Evolutionary conservation across 2,888 invertebrate genomes (phyloP).

Genomic region (Spodoptera picta): DNA sequence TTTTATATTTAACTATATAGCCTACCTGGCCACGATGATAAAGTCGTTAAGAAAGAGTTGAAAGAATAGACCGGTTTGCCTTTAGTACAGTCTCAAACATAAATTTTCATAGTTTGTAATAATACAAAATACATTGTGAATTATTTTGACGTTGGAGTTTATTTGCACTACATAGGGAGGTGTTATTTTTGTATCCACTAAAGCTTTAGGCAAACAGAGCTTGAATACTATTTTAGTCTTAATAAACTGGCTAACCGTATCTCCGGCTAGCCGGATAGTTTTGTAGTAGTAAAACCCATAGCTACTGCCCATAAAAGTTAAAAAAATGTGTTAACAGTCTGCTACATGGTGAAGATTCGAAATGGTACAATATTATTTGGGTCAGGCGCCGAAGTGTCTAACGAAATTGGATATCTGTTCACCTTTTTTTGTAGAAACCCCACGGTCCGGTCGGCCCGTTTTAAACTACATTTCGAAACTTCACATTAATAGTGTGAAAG

Average conservation of each 20-base stretch:
- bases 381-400: conserved; percentile 75
- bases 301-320: no score
- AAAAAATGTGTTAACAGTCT: conserved; percentile 13
- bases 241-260: no score
- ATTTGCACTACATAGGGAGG: background rate
- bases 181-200: no score
- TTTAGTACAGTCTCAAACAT: conserved; percentile 38
- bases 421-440: conserved; percentile 54
- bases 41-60: conserved; percentile 71
- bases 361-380: conserved; percentile 52
- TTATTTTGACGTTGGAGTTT: background rate
- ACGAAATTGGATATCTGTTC: conserved; percentile 55
- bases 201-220: no score
- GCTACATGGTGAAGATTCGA: conserved; percentile 25
- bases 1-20: conserved; percentile 73
- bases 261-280: no score
- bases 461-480: conserved; percentile 19
- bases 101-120: conserved; percentile 36
- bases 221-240: no score
- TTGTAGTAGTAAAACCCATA: no score
- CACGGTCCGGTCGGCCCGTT: conserved; percentile 40
- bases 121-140: conserved; percentile 16
- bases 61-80: conserved; percentile 57
- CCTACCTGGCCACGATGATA: conserved; percentile 71
- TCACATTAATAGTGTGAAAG: conserved; percentile 12